Conservation (phyloP, 2,797 vertebrate species). For the Botia almorhae region DNA sequence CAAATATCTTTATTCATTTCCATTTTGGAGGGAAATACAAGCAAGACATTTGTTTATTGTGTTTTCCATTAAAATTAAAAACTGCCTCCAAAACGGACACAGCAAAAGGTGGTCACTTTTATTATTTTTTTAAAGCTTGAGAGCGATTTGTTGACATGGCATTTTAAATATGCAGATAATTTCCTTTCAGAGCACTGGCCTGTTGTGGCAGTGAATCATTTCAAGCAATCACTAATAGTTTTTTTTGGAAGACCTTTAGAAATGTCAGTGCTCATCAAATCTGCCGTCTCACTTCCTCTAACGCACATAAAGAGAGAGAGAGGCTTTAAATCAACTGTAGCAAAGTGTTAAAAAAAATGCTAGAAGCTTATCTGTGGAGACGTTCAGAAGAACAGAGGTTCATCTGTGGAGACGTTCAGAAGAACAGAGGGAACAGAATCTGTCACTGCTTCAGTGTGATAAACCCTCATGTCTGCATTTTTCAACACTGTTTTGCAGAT, state of each 20-base stretch:
- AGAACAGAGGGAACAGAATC: conserved; percentile 1
- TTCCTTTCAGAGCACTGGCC: conserved; percentile 75
- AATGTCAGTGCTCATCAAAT: conserved; percentile 80
- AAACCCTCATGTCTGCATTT: conserved; percentile 50
- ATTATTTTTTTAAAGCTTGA: conserved; percentile 33
- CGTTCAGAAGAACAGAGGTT: conserved; percentile 17
- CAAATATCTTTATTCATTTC: neutral
- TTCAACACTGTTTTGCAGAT: conserved; percentile 11
- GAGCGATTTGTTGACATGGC: conserved; percentile 50
- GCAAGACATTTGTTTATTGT: no score
- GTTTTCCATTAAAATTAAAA: neutral
- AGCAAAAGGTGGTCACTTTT: conserved; percentile 3
- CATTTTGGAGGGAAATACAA: neutral
- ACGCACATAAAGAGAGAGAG: conserved; percentile 57
- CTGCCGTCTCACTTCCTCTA: conserved; percentile 66
- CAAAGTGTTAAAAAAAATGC: conserved; percentile 24
- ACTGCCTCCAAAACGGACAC: neutral
- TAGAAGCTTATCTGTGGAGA: neutral
- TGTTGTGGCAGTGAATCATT: conserved; percentile 72
- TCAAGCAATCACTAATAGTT: conserved; percentile 73
- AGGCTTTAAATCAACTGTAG: conserved; percentile 29
- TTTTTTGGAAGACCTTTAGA: conserved; percentile 78
- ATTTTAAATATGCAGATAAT: conserved; percentile 79
- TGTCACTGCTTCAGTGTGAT: conserved; percentile 24
- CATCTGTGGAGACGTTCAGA: neutral